These are phyloP conservation scores for Telmatochromis sp. DNA, from an alignment of 2,113 vertebrate species.

Conservation along the genomic window DNA sequence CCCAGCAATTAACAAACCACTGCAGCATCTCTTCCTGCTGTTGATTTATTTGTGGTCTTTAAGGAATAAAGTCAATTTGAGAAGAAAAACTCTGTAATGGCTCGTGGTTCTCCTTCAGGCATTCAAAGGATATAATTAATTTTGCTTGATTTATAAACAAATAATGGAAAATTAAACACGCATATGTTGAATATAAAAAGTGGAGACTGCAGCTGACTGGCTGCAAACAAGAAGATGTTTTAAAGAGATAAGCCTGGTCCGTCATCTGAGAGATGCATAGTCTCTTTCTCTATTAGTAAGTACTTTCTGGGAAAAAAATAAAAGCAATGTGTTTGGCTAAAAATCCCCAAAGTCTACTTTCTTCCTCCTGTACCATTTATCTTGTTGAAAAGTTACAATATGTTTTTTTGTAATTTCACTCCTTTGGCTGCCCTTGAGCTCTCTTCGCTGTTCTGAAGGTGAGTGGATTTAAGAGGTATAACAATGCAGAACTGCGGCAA, in stretches of 20 bases:
- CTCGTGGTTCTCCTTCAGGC: background rate
- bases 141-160: background rate
- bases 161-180: background rate
- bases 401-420: background rate
- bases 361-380: background rate
- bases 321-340: background rate
- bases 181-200: background rate
- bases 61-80: background rate
- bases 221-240: background rate
- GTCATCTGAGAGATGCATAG: background rate
- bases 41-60: background rate
- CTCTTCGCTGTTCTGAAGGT: background rate
- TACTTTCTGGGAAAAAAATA: background rate
- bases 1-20: constrained; percentile 10
- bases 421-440: constrained; percentile 16
- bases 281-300: background rate
- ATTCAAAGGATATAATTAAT: background rate
- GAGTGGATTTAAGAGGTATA: constrained; percentile 30
- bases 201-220: background rate
- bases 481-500: background rate
- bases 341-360: background rate
- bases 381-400: constrained; percentile 13
- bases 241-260: background rate
- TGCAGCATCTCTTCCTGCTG: background rate
- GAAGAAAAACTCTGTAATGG: background rate